A percentile compares a stretch with the other conserved stretches of the same genome.
These are phyloP conservation scores for Scolopax bukidnonensis DNA, from an alignment of 2,797 vertebrate genomes.

Conservation along the genomic window DNA sequence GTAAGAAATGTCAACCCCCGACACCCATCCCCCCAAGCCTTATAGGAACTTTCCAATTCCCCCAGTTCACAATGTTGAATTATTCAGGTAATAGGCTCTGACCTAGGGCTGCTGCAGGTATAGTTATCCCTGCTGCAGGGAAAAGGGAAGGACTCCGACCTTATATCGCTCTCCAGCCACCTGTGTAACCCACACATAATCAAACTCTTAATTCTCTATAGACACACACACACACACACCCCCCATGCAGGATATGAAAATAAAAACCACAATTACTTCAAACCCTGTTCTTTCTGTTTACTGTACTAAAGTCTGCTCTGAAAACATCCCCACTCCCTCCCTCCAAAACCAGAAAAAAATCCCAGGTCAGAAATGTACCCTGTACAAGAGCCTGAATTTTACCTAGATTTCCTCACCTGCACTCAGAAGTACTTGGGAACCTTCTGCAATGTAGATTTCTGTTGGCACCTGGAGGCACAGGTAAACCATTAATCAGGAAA, in stretches of 20 bases:
- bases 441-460: constrained; percentile 23
- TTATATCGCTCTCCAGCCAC: neutral
- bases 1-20: constrained; percentile 55
- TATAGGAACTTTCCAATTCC: constrained; percentile 59
- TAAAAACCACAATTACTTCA: constrained; percentile 10
- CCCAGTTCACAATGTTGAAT: constrained; percentile 64
- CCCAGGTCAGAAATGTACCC: neutral
- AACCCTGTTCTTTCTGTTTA: neutral
- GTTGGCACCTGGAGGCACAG: constrained; percentile 32
- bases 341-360: constrained; percentile 32
- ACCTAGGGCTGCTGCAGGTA: constrained; percentile 56
- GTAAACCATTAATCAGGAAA: constrained; percentile 59
- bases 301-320: neutral
- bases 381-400: constrained; percentile 22
- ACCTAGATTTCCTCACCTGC: constrained; percentile 19
- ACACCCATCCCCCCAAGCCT: neutral
- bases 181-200: constrained; percentile 13
- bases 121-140: neutral
- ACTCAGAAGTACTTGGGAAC: constrained; percentile 29
- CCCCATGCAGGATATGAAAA: neutral
- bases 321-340: neutral
- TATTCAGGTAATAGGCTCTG: constrained; percentile 48
- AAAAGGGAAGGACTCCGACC: neutral
- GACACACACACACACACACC: neutral
- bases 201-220: constrained; percentile 1